Conservation (phyloP, 2,797 vertebrate species). For the Rhinogobio ventralis region DNA sequence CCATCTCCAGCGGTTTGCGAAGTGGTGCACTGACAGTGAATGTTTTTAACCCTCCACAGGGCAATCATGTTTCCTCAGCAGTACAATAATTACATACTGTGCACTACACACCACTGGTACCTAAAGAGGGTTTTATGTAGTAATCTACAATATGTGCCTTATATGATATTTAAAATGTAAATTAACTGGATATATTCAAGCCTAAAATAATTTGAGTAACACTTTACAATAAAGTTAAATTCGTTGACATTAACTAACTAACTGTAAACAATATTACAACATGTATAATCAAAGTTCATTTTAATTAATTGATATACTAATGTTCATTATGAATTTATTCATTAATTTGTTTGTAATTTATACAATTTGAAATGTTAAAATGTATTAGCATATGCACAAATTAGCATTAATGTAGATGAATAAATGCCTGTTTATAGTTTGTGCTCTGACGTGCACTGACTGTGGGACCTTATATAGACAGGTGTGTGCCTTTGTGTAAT, state of each 20-base stretch:
- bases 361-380: neutral
- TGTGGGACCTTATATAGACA: too few relatives aligned
- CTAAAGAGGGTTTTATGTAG: neutral
- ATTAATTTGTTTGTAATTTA: neutral
- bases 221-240: neutral
- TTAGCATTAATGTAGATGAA: neutral
- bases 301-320: neutral
- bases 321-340: too few relatives aligned
- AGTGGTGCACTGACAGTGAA: neutral
- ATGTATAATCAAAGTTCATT: neutral
- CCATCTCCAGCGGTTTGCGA: neutral
- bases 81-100: neutral
- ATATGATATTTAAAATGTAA: too few relatives aligned
- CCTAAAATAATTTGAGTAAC: neutral
- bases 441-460: too few relatives aligned
- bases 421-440: too few relatives aligned
- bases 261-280: neutral
- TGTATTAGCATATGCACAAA: neutral
- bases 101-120: neutral
- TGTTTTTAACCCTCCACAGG: neutral
- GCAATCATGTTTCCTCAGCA: neutral
- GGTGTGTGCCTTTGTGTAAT: neutral
- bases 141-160: too few relatives aligned
- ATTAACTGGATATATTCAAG: too few relatives aligned
- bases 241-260: neutral